phyloP scores from a whole-genome alignment of 2,797 vertebrate genomes.

The Borostomias antarcticus region DNA sequence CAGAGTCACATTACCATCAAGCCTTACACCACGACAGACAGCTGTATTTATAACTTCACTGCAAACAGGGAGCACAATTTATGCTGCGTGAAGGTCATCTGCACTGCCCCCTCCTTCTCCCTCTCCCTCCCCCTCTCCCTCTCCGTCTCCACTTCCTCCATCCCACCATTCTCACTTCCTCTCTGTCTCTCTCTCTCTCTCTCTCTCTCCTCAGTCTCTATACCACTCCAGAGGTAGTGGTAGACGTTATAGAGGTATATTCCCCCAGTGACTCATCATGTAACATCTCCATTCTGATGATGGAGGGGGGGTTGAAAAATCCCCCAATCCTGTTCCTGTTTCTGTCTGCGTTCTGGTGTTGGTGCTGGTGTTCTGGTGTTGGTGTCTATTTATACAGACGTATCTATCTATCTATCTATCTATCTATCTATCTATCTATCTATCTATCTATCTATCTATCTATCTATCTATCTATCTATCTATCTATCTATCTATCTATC shows the following conservation, averaged over 20 bases:
- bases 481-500: too few relatives aligned
- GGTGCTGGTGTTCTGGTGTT: too few relatives aligned
- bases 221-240: constrained; percentile 53
- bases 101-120: constrained; percentile 42
- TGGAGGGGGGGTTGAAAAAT: too few relatives aligned
- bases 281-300: too few relatives aligned
- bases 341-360: constrained; percentile 34
- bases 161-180: constrained; percentile 14
- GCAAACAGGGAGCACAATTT: constrained; percentile 45
- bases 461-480: too few relatives aligned
- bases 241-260: too few relatives aligned
- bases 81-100: constrained; percentile 52
- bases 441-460: too few relatives aligned
- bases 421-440: constrained; percentile 10
- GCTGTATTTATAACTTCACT: constrained; percentile 55
- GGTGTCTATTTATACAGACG: constrained; percentile 11
- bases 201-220: constrained; percentile 35
- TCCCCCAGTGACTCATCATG: too few relatives aligned
- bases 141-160: constrained; percentile 49
- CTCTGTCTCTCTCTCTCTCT: constrained; percentile 26
- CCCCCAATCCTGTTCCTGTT: constrained; percentile 29
- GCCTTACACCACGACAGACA: constrained; percentile 19
- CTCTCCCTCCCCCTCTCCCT: constrained; percentile 24
- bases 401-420: constrained; percentile 11
- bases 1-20: background rate